Evolutionary conservation across 92 coral and sea anemone genomes (phyloP), one percentile per base, ranked within the genome.

Genomic region (Epizoanthus ramosus): DNA sequence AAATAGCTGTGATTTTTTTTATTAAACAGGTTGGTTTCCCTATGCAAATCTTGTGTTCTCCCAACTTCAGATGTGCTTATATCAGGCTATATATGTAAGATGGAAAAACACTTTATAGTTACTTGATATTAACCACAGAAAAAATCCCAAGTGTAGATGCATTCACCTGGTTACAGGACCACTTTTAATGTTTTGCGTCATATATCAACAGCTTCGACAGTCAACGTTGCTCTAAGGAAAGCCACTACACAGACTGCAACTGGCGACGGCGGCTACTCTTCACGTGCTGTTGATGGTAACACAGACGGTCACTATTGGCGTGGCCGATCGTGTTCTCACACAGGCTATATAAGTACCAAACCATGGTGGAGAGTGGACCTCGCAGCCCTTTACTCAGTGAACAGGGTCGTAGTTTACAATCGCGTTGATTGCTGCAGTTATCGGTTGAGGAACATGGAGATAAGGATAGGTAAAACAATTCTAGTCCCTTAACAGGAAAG

Each of bases 291-390:
- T 14, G 74, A 68, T 68, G 74, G 56, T 39, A 39, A 68, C 24
- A 68, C 74, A 21, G 28, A 39, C 37, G 74, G 54, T 18, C 1
- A 68, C 23, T 37, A 33, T 8, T 1, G 0, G 0, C 3, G 0
- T 14, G 9, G n/a, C 53, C 19, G 3, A 8, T 35, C 74, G 1
- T 68, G 74, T 15, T 1, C 56, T 68, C 74, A 35, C 15, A 68
- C 54, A 14, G 8, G 0, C 8, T 22, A 16, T 31, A 14, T 0
- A 8, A 2, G 4, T n/a, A 37, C 74, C 14, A 39, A 68, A 15
- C 74, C 74, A 5, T 68, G 74, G 74, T 68, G 74, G 74, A 68
- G 74, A 33, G 74, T 68, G 52, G 74, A 68, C 25, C 74, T 68
- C 56, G 54, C 52, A 39, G 37, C 74, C 23, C 37, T 52, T 68